Base-by-base conservation (phyloP, 2,113 vertebrate species). In the Falcunculus frontatus region DNA sequence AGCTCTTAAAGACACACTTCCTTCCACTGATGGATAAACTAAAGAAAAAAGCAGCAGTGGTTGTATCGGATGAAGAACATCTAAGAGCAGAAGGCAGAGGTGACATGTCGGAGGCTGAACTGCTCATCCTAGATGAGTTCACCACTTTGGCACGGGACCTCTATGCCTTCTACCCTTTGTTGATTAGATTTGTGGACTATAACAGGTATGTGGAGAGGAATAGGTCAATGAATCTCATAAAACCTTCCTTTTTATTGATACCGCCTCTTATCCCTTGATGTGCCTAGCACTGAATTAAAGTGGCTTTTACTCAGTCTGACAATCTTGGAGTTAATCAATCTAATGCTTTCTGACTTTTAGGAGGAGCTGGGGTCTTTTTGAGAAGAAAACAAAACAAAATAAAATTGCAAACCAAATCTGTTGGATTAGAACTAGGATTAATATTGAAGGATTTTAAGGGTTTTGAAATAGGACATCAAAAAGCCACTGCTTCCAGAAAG, bases 171-270 rank as follows among this genome's bases (percentile, higher is more conserved):
- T 99, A 99, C 96, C 99, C 99, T 11, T 98, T 99, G 79, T 97
- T 99, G 95, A 99, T 99, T 96, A 97, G 99, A 98, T 99, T 99
- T 80, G 99, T 99, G 77, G 99, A 99, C 97, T 99, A 99, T 96
- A 99, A 99, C 98, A 99, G 99, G 99, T 99, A 97, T 33, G 81
- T 49, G 74, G 65, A 94, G 67, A 95, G 80, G 84, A 88, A 42
- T 13, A 94, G 82, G 78, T 86, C 52, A 64, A 69, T 78, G n/a
- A 91, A 89, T 82, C 67, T 68, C 15, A 2, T 94, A 70, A 86
- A 94, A 75, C 37, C 37, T 78, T 87, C 68, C 46, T 74, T 50
- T 91, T 94, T 82, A 35, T 82, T 91, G 55, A 55, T 90, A 65
- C 53, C 1, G 0, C 39, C 29, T 92, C 56, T 52, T 94, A 44